Percentiles rank a stretch among this genome's conserved stretches.
Conservation (phyloP, 2,888 invertebrate species). For the Frankliniella fusca region DNA sequence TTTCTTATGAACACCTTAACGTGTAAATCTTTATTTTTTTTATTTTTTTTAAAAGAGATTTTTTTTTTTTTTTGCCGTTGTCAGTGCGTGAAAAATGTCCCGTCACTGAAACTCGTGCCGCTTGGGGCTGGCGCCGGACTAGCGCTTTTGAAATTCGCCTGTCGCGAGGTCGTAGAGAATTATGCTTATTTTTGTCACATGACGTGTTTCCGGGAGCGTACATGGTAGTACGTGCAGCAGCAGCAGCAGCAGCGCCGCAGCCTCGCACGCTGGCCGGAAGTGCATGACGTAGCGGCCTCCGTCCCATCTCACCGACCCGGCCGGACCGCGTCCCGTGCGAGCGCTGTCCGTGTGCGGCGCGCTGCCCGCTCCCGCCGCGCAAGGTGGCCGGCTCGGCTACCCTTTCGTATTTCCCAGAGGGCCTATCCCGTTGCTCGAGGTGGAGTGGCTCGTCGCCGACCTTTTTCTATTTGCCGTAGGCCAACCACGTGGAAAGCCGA, state of each 20-base stretch:
- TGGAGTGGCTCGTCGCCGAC: neutral
- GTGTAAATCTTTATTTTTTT: too few species aligned
- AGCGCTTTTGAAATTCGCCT: too few species aligned
- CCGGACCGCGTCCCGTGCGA: neutral
- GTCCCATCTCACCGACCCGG: neutral
- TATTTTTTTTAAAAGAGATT: too few species aligned
- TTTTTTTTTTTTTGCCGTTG: too few species aligned
- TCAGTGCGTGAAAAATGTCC: too few species aligned
- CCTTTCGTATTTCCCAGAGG: constrained; percentile 14
- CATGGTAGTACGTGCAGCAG: neutral
- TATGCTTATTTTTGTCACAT: too few species aligned
- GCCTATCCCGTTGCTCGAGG: neutral
- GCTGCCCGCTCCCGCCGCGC: neutral
- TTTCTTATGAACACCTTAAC: too few species aligned
- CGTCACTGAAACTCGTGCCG: too few species aligned
- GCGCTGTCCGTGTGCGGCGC: neutral
- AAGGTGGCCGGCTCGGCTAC: constrained; percentile 32
- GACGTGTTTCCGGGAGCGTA: neutral
- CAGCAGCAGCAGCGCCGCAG: neutral
- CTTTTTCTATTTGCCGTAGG: neutral
- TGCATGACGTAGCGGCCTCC: neutral
- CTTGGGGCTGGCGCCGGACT: too few species aligned
- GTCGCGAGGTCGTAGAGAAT: too few species aligned
- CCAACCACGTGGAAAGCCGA: neutral
- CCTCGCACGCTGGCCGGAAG: neutral